phyloP scores from a whole-genome alignment of 2,797 vertebrate genomes.

The Crypturellus tataupa region DNA sequence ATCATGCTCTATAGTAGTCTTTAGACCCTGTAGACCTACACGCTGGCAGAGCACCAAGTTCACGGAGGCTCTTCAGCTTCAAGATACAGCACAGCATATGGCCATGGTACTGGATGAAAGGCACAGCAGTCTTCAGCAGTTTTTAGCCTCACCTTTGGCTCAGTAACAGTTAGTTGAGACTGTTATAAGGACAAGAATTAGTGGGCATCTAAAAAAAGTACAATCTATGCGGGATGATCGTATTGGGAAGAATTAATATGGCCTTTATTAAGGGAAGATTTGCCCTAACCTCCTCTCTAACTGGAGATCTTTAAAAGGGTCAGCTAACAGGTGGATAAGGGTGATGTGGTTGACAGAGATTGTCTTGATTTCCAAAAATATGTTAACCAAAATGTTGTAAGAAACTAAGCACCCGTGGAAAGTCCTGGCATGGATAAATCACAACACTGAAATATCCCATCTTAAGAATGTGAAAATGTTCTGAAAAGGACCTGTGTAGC shows the following conservation, averaged over 20 bases:
- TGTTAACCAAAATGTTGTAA: neutral
- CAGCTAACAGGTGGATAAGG: neutral
- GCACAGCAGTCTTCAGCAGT: neutral
- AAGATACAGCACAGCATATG: neutral
- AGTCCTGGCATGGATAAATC: neutral
- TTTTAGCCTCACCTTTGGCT: neutral
- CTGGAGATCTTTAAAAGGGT: neutral
- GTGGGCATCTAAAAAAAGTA: neutral
- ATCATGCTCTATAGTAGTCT: no score
- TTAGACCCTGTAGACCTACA: neutral
- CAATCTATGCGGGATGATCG: neutral
- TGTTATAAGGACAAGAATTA: neutral
- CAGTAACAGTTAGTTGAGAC: neutral
- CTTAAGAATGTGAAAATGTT: neutral
- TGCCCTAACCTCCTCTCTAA: neutral
- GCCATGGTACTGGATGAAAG: rapidly evolving
- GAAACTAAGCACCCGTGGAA: neutral
- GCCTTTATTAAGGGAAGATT: neutral
- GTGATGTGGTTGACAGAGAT: neutral
- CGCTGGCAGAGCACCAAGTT: neutral
- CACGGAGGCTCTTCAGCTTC: neutral
- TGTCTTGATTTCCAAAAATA: neutral
- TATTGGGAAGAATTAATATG: neutral
- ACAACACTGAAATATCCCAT: neutral
- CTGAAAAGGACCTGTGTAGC: neutral